phyloP scores from a whole-genome alignment of 2,888 invertebrate species.

The Parnassius glacialis region DNA sequence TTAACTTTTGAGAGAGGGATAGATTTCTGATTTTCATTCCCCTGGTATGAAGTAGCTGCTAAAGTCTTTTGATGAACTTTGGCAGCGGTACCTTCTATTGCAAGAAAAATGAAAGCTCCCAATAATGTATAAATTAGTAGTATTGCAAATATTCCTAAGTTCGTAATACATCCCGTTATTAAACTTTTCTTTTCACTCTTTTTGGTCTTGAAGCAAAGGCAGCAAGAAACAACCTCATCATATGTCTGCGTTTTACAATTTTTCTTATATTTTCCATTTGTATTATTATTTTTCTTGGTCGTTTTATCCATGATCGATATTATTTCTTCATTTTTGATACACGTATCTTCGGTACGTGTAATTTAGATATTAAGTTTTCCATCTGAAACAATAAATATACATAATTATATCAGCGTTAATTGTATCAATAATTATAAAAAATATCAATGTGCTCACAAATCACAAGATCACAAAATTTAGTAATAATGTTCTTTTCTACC shows the following conservation, averaged over 20 bases:
- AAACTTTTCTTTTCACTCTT: slow-evolving; percentile 73
- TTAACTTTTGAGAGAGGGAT: slow-evolving; percentile 59
- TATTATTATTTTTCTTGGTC: slow-evolving; percentile 65
- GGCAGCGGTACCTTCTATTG: slow-evolving; percentile 87
- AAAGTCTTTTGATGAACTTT: slow-evolving; percentile 76
- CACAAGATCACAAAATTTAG: too few relatives aligned
- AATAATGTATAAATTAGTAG: slow-evolving; percentile 88
- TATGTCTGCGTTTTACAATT: slow-evolving; percentile 65
- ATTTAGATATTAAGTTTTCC: slow-evolving; percentile 23
- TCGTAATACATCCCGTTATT: slow-evolving; percentile 86
- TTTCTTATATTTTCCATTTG: slow-evolving; percentile 73
- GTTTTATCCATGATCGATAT: slow-evolving; percentile 68
- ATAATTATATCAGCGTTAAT: neutral
- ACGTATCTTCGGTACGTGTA: slow-evolving; percentile 27
- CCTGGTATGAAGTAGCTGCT: slow-evolving; percentile 73
- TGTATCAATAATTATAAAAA: too few relatives aligned
- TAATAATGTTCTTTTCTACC: too few relatives aligned
- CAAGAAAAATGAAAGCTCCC: slow-evolving; percentile 90
- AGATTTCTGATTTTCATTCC: slow-evolving; percentile 59
- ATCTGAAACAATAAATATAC: slow-evolving; percentile 41
- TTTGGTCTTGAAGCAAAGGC: slow-evolving; percentile 74
- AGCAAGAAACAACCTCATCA: slow-evolving; percentile 69
- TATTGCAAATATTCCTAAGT: slow-evolving; percentile 89
- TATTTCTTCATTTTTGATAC: slow-evolving; percentile 29
- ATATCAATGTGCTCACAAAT: too few relatives aligned